Evolutionary conservation across 2,797 vertebrate genomes (phyloP).

Genomic region (Nyctalus aviator): DNA sequence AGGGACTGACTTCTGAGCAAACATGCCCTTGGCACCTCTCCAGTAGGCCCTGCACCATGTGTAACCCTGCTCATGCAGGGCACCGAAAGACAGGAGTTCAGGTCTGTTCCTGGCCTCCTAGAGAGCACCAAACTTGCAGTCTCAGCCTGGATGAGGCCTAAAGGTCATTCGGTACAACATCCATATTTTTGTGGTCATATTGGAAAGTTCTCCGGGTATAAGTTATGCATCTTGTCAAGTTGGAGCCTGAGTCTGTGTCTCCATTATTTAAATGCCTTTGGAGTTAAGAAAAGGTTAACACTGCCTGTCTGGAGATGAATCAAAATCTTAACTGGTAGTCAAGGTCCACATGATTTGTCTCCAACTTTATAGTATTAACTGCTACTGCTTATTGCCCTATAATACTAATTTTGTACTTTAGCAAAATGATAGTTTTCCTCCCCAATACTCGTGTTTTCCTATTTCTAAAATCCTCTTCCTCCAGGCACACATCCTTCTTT

Average conservation of each 20-base stretch:
- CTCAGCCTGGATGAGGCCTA: neutral
- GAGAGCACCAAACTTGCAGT: neutral
- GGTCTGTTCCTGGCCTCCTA: neutral
- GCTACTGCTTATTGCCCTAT: neutral
- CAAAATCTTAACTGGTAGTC: neutral
- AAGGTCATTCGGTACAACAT: neutral
- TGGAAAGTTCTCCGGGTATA: neutral
- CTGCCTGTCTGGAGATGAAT: neutral
- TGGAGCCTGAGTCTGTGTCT: neutral
- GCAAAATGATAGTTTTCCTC: conserved; percentile 25
- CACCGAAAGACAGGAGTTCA: neutral
- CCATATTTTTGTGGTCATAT: neutral
- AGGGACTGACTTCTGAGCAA: neutral
- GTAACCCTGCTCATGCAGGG: neutral
- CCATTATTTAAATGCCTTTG: neutral
- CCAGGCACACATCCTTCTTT: neutral
- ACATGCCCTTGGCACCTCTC: neutral
- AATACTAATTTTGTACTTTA: neutral
- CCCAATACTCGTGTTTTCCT: neutral
- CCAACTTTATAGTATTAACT: neutral
- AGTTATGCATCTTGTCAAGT: neutral
- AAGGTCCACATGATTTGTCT: neutral
- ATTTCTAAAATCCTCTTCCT: neutral
- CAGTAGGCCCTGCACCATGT: neutral
- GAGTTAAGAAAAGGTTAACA: neutral